Conservation (phyloP, 2,888 invertebrate genomes). For the Criorhina ranunculi region DNA sequence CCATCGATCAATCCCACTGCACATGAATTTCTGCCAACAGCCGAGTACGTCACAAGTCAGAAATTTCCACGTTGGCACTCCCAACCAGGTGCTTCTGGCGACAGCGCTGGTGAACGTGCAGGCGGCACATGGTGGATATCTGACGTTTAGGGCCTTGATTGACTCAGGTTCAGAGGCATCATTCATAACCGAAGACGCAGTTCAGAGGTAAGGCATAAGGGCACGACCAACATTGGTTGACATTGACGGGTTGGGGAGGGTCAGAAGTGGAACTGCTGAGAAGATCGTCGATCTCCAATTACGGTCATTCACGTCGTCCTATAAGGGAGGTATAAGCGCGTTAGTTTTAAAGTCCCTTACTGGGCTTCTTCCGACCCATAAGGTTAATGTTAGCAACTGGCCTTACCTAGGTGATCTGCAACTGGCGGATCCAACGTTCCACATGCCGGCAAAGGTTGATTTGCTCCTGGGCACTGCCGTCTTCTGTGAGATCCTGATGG, state of each 20-base stretch:
- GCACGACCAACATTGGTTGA: neutral
- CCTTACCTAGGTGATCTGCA: neutral
- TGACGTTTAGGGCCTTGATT: no score
- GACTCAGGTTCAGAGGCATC: neutral
- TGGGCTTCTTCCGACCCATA: constrained; percentile 15
- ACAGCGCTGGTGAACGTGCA: neutral
- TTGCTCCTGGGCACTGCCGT: constrained; percentile 2
- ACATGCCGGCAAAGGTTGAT: constrained; percentile 16
- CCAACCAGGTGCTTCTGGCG: neutral
- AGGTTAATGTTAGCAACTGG: neutral
- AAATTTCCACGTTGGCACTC: neutral
- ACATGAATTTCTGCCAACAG: neutral
- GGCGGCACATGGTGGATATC: neutral
- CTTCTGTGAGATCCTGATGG: neutral
- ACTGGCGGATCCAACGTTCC: neutral
- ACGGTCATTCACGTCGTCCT: neutral
- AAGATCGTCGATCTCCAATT: no score
- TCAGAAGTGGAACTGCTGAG: neutral
- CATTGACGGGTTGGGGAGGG: neutral
- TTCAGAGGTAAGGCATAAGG: neutral
- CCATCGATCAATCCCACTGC: no score
- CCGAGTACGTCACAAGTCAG: neutral
- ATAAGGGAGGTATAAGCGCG: no score
- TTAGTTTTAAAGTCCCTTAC: constrained; percentile 6
- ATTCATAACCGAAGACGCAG: neutral